Conservation (phyloP, 2,113 vertebrate genomes). For the Sorex fumeus region DNA sequence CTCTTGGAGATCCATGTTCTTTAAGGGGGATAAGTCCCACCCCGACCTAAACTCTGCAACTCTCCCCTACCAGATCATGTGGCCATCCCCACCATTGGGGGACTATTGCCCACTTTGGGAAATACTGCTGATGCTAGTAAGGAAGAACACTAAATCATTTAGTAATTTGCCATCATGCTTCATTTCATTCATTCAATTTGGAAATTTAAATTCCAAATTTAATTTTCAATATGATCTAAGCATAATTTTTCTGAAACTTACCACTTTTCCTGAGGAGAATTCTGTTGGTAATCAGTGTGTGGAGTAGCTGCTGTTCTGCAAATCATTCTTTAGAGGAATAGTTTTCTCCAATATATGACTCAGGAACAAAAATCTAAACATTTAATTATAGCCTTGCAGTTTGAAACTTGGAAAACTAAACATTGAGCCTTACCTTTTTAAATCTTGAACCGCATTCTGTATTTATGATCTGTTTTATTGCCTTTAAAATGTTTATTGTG, state of each 20-base stretch:
- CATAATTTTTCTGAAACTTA: background rate
- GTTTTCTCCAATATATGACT: background rate
- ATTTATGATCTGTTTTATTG: background rate
- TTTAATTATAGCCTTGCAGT: background rate
- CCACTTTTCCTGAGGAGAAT: background rate
- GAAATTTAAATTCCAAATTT: conserved; percentile 4
- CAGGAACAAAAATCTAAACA: conserved; percentile 24
- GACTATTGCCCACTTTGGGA: too few relatives aligned
- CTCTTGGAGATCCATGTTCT: too few relatives aligned
- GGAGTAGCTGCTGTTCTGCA: background rate
- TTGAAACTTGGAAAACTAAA: conserved; percentile 34
- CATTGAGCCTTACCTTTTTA: conserved; percentile 25
- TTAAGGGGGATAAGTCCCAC: too few relatives aligned
- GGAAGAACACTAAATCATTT: conserved; percentile 3
- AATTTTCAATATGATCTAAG: background rate
- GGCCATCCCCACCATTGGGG: too few relatives aligned
- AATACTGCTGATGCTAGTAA: background rate
- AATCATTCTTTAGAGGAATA: conserved; percentile 14
- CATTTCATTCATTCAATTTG: conserved; percentile 10
- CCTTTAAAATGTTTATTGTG: background rate
- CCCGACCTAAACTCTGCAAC: too few relatives aligned
- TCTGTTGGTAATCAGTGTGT: too few relatives aligned
- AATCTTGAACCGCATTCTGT: background rate
- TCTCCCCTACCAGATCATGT: too few relatives aligned
- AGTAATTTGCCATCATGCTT: background rate